These are phyloP conservation scores for Troides aeacus DNA, from an alignment of 2,888 invertebrate genomes.

Conservation along the genomic window DNA sequence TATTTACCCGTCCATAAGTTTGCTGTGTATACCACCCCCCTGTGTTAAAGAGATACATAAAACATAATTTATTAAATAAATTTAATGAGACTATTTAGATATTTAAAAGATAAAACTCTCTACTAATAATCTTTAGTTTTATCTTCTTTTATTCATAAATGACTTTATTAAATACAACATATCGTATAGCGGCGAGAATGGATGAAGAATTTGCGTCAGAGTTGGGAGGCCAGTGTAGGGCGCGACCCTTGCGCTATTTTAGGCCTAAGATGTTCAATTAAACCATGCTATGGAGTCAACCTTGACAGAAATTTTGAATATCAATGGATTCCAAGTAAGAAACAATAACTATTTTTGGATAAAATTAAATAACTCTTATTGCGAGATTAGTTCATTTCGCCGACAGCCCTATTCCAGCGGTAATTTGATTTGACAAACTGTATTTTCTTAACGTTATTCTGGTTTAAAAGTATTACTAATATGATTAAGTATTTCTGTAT, in stretches of 20 bases:
- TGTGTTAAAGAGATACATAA: too few relatives aligned
- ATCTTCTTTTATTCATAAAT: too few relatives aligned
- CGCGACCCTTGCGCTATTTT: conserved; percentile 52
- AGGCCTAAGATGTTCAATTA: conserved; percentile 61
- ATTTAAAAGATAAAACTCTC: too few relatives aligned
- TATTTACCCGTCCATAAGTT: not conserved
- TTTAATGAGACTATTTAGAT: too few relatives aligned
- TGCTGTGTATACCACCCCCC: not conserved
- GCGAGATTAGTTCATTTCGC: not conserved
- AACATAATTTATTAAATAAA: too few relatives aligned
- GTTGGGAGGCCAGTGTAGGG: conserved; percentile 61
- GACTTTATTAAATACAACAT: not conserved
- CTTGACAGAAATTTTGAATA: conserved; percentile 74
- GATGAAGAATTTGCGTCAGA: conserved; percentile 67
- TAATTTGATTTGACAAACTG: too few relatives aligned
- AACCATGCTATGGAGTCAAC: conserved; percentile 69
- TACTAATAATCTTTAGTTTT: too few relatives aligned
- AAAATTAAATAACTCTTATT: not conserved
- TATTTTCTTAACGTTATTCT: too few relatives aligned
- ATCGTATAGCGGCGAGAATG: conserved; percentile 58
- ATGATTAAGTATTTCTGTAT: too few relatives aligned
- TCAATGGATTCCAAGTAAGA: conserved; percentile 63
- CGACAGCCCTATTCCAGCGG: not conserved
- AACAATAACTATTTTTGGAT: not conserved
- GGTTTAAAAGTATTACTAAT: too few relatives aligned